A percentile compares a stretch with the other conserved stretches of the same genome.
These are phyloP conservation scores for Ibycter americanus DNA, from an alignment of 2,797 vertebrate species.

Conservation along the genomic window DNA sequence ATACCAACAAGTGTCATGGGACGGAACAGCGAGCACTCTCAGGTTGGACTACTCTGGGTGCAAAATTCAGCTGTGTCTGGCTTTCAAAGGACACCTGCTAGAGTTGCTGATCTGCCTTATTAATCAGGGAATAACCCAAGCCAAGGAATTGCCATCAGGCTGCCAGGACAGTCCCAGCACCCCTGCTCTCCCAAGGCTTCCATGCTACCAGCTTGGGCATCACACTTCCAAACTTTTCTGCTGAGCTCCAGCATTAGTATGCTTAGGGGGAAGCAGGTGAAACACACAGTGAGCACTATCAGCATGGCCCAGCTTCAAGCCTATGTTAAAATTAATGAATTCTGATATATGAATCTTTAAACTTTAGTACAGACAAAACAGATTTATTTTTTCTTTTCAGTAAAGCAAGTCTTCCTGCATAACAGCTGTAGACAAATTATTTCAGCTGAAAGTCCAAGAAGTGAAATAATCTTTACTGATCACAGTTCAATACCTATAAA, in stretches of 20 bases:
- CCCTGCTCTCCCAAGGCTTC: not conserved
- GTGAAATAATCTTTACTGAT: not conserved
- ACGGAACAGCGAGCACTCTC: not conserved
- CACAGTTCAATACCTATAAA: not conserved
- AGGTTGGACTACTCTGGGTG: not conserved
- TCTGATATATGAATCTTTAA: not conserved
- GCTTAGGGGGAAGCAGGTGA: not conserved
- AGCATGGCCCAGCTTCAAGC: not conserved
- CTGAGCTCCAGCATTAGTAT: not conserved
- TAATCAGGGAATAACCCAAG: not conserved
- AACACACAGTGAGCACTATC: not conserved
- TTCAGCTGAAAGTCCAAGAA: not conserved
- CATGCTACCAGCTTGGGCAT: not conserved
- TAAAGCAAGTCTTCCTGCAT: not conserved
- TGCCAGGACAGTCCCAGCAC: not conserved
- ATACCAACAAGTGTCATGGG: not conserved
- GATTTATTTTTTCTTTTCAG: not conserved
- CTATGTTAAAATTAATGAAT: not conserved
- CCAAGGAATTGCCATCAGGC: not conserved
- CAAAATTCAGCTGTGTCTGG: not conserved
- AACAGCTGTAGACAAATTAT: not conserved
- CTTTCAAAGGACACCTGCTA: not conserved
- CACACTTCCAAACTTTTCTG: not conserved
- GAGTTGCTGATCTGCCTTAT: not conserved
- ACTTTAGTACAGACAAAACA: not conserved